phyloP scores from a whole-genome alignment of 1,140 invertebrate species.

The Polyergus mexicanus region DNA sequence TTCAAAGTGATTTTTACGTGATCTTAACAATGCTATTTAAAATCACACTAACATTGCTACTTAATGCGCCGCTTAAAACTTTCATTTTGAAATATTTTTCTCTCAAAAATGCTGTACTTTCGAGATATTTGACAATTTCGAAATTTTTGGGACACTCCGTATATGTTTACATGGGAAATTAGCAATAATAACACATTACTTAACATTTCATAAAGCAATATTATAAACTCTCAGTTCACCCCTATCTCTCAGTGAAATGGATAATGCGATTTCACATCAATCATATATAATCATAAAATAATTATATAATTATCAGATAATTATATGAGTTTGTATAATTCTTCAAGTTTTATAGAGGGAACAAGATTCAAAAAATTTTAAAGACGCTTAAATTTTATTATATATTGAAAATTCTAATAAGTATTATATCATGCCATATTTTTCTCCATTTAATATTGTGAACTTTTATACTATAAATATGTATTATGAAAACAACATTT shows the following conservation, averaged over 20 bases:
- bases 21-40: too few relatives aligned
- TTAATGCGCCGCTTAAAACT: too few relatives aligned
- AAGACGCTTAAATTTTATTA: not conserved
- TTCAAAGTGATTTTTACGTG: too few relatives aligned
- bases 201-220: slow-evolving; percentile 43
- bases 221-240: slow-evolving; percentile 14
- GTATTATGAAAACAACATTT: not conserved
- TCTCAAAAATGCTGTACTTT: too few relatives aligned
- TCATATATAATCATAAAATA: not conserved
- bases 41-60: too few relatives aligned
- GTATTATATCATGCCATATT: not conserved
- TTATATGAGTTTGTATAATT: not conserved
- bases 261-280: not conserved
- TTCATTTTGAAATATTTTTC: too few relatives aligned
- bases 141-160: too few relatives aligned
- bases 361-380: not conserved
- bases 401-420: not conserved
- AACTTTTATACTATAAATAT: slow-evolving; percentile 26
- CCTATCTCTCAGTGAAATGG: not conserved
- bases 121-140: too few relatives aligned
- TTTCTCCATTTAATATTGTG: not conserved
- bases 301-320: not conserved
- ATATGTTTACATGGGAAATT: too few relatives aligned
- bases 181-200: slow-evolving; percentile 5
- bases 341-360: too few relatives aligned